Base-by-base conservation (phyloP, 2,113 vertebrate species). In the Tor tambroides region DNA sequence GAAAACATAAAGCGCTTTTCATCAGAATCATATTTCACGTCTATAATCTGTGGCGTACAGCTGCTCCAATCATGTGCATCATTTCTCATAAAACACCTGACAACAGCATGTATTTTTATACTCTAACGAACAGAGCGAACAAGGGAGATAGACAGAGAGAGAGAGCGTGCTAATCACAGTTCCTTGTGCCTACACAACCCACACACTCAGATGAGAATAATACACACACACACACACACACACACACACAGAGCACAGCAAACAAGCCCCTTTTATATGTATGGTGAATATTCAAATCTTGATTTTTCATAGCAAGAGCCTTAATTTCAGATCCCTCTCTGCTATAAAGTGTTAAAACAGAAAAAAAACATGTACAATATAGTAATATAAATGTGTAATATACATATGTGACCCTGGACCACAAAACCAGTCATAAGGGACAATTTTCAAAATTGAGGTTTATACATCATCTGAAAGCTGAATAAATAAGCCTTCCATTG, bases 41-140 rank as follows among this genome's bases (percentile, higher is more conserved):
- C 35, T 63, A 23, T 67, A 82, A 69, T 67, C 80, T 49, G 41
- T 30, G n/a, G 15, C 5, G 41, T 82, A 82, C 80, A 69, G 61
- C 38, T 67, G 61, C 80, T 82, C 61, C 80, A 49, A 82, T 82
- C 61, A 82, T 82, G 21, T 30, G 59, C 38, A 82, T 32, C 80
- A 82, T 69, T 82, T 32, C 41, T 82, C 61, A 82, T 30, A 49
- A 67, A 82, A 82, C 80, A 82, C 80, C 61, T 82, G 80, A 82
- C 80, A 67, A 69, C 80, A 69, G 80, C 38, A 46, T 46, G 80
- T 82, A 69, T 82, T 65, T 82, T 49, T 32, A 63, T 30, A 43
- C 35, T 9, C 10, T 56, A 79, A 17, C 51, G 85, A 23, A 11
- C 28, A 32, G 26, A 78, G 75, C 19, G 26, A 46, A 78, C 2